Base-by-base conservation (phyloP, 1,140 invertebrate genomes). In the Ganaspis sp. region DNA sequence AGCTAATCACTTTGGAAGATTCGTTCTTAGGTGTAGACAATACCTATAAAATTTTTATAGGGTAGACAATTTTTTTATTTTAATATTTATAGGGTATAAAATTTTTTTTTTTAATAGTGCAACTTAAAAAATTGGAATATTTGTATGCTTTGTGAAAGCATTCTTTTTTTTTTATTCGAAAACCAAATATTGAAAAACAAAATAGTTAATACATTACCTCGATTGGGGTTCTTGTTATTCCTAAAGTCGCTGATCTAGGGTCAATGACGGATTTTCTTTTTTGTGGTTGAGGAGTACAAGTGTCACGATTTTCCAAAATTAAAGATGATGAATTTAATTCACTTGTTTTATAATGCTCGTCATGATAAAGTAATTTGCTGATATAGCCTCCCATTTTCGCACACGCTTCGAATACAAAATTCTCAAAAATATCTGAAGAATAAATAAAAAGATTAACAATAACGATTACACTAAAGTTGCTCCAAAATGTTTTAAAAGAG, bases 211-310 rank as follows among this genome's bases (percentile, higher is more conserved):
- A 45, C 49, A 69, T 45, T 84, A 87, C 87, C 79, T 88, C 82
- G 40, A 90, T 88, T 11, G 88, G 88, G 11, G 88, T 90, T 42
- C 88, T 83, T 17, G n/a, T n/a, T 72, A 90, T 88, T 64, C 84
- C 88, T 53, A 74, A 8, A 40, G 85, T 82, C 17, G 80, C 76
- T 40, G 88, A 90, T 77, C 88, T 85, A 4, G 88, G 88, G 83
- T 90, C 88, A 26, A 71, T 38, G 9, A 75, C 11, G 0, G 86
- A 26, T 54, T 71, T 81, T 83, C 76, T 84, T 23, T 78, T 73
- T 29, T 72, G 72, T 45, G 81, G 72, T 23, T 80, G 78, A n/a
- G 88, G 86, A 29, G 87, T 89, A 3, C 34, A 75, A n/a, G 77
- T 70, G 45, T 58, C 1, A 34, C 3, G 53, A n/a, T 42, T 38